Base-by-base conservation (phyloP, 1,140 invertebrate genomes). In the Trachymyrmex septentrionalis region DNA sequence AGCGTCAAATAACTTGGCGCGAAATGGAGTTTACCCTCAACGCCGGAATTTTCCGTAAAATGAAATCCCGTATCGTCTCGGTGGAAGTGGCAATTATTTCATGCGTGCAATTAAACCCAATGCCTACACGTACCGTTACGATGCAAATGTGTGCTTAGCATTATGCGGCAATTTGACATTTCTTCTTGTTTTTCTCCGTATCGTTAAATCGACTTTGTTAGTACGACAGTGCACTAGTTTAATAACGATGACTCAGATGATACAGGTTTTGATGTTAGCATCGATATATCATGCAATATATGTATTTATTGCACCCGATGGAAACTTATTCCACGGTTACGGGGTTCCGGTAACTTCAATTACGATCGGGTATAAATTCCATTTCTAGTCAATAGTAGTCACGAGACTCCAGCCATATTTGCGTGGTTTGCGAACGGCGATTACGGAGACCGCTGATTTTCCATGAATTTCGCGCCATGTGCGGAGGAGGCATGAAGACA, bases 381-480 rank as follows among this genome's bases (percentile, higher is more conserved):
- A 90, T 90, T 91, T 91, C 86, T 73, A 90, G 88, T 88, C 76
- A 87, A 91, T 91, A 85, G 86, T 53, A 88, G 89, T 88, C 86
- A 90, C 86, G 89, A 86, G 84, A 88, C 86, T 85, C 91, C 86
- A 88, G 92, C 90, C 90, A 93, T 93, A 92, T 93, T 93, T 91
- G 92, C 76, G 85, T 88, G 89, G 88, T 87, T 87, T 86, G 85
- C 85, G 64, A 89, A 85, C 81, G 82, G 81, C 85, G 87, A 87
- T 87, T 90, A 90, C 76, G 64, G 89, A 90, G 89, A 90, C 86
- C 88, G 88, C 86, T 90, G 86, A 90, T 90, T 90, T 90, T 90
- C 89, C 86, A 86, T 72, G 88, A 90, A 90, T 85, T 90, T 90
- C 81, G 76, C 71, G 38, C 75, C 77, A 48, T 80, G 44, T 72